These are phyloP conservation scores for Taenioides sp. DNA, from an alignment of 2,797 vertebrate species.

Conservation along the genomic window DNA sequence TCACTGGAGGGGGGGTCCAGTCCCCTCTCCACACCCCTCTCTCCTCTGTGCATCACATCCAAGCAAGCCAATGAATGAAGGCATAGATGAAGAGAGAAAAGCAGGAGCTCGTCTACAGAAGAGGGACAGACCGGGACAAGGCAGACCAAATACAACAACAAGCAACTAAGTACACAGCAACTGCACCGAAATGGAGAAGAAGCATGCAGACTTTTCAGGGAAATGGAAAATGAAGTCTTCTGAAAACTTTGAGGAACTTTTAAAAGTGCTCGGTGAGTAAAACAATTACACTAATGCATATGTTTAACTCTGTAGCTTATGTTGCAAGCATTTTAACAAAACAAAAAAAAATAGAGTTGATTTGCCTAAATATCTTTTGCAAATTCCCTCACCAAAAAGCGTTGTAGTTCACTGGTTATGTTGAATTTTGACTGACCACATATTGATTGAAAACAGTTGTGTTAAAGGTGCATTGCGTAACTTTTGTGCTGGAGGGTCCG, in stretches of 20 bases:
- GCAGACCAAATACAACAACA: conserved; percentile 17
- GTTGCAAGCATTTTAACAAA: not conserved
- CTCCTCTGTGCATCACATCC: conserved; percentile 43
- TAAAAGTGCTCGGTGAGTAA: conserved; percentile 86
- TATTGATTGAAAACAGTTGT: not conserved
- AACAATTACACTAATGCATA: not conserved
- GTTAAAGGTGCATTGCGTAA: too few relatives aligned
- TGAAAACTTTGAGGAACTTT: conserved; percentile 90
- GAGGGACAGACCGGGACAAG: conserved; percentile 17
- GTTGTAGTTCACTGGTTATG: not conserved
- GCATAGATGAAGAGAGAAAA: conserved; percentile 48
- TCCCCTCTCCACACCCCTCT: conserved; percentile 13
- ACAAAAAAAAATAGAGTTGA: not conserved
- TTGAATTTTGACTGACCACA: not conserved
- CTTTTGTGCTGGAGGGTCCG: too few relatives aligned
- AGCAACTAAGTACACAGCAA: not conserved
- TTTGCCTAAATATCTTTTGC: not conserved
- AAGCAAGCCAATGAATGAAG: conserved; percentile 59
- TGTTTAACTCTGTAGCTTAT: not conserved
- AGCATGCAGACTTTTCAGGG: conserved; percentile 86
- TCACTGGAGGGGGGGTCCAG: conserved; percentile 25
- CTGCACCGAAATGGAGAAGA: conserved; percentile 55
- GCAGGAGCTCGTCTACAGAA: conserved; percentile 24
- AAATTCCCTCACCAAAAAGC: not conserved
- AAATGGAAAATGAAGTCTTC: conserved; percentile 92